These are phyloP conservation scores for Petrocephalus schoutedeni DNA, from an alignment of 2,797 vertebrate genomes.

Conservation along the genomic window DNA sequence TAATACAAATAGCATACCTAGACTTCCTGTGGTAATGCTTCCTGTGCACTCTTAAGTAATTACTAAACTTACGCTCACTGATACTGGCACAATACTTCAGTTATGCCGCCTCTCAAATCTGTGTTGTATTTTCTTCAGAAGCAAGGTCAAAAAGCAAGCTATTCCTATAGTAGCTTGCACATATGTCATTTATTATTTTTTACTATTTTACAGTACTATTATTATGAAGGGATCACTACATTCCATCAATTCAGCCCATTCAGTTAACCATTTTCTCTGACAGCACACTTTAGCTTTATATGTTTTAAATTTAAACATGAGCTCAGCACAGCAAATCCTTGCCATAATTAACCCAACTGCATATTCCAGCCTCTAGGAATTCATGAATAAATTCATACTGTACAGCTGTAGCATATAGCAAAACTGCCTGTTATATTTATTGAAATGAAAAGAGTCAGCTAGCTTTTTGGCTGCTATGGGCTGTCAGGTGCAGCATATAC, in stretches of 20 bases:
- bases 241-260: background rate
- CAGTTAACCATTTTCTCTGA: conserved; percentile 2
- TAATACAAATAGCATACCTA: background rate
- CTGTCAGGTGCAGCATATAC: conserved; percentile 6
- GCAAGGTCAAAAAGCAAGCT: background rate
- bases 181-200: background rate
- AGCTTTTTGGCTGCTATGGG: background rate
- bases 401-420: conserved; percentile 51
- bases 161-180: background rate
- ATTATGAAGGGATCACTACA: background rate
- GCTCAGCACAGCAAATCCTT: conserved; percentile 36
- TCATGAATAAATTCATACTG: conserved; percentile 60
- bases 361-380: conserved; percentile 57
- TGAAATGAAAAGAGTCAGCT: conserved; percentile 8
- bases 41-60: background rate
- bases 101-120: background rate
- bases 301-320: background rate
- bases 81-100: too few species aligned
- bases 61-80: background rate
- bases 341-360: conserved; percentile 50
- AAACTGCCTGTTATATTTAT: conserved; percentile 53
- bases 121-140: background rate
- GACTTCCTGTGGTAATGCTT: background rate
- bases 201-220: background rate
- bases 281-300: conserved; percentile 9